Evolutionary conservation across 2,113 vertebrate species (phyloP).

Genomic region (Apeltes quadracus): DNA sequence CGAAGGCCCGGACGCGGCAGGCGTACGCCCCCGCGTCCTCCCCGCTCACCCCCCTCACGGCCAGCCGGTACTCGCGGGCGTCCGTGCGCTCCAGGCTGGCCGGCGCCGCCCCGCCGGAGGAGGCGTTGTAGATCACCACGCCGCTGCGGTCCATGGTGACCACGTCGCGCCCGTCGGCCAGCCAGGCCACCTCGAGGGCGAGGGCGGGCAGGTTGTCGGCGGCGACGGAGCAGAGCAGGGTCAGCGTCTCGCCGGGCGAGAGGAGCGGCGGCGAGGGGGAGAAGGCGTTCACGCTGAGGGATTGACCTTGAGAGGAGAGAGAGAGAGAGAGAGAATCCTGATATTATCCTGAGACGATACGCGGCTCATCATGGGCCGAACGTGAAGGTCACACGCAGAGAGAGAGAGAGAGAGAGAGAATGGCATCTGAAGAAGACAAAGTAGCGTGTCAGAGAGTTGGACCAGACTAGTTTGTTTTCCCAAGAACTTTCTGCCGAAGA

Average conservation of each 20-base stretch:
- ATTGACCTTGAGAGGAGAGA: constrained; percentile 67
- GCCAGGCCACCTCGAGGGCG: constrained; percentile 80
- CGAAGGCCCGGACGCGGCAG: constrained; percentile 72
- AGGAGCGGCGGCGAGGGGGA: constrained; percentile 59
- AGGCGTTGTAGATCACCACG: constrained; percentile 67
- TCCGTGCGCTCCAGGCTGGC: constrained; percentile 64
- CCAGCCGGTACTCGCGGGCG: constrained; percentile 66
- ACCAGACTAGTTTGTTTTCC: not conserved
- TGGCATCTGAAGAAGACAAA: not conserved
- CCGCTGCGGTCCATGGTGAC: constrained; percentile 75
- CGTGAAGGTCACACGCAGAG: not conserved
- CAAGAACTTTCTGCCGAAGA: constrained; percentile 16
- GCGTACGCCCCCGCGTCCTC: constrained; percentile 71
- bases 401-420: not conserved
- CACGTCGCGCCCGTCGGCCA: constrained; percentile 61
- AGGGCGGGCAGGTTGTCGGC: constrained; percentile 64
- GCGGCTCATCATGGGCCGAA: not conserved
- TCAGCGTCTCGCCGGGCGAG: constrained; percentile 64
- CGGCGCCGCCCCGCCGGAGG: constrained; percentile 21
- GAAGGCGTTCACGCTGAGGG: constrained; percentile 69
- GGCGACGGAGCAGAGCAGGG: constrained; percentile 73
- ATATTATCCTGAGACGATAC: not conserved
- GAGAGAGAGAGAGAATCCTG: constrained; percentile 8
- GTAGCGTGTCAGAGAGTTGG: not conserved
- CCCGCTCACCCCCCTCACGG: constrained; percentile 55